phyloP scores from a whole-genome alignment of 2,113 vertebrate species.

The Campylomormyrus numenius region DNA sequence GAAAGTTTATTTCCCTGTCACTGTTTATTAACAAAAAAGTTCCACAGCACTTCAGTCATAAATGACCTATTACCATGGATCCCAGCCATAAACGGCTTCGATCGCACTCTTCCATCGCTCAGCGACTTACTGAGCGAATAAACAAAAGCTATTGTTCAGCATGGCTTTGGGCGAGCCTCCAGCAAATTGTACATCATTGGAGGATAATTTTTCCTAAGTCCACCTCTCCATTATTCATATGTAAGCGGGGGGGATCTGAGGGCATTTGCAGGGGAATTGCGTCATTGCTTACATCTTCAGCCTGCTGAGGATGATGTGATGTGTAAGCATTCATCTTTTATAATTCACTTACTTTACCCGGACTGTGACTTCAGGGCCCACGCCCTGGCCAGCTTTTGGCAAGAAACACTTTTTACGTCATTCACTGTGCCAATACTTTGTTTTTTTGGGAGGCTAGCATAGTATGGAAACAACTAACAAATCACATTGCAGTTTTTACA shows the following conservation, averaged over 20 bases:
- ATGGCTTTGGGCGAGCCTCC: conserved; percentile 29
- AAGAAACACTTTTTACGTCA: conserved; percentile 26
- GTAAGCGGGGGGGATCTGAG: conserved; percentile 42
- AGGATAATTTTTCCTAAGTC: conserved; percentile 42
- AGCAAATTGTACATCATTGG: conserved; percentile 39
- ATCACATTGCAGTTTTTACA: not conserved
- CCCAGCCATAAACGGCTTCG: conserved; percentile 20
- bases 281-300: conserved; percentile 42
- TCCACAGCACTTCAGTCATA: conserved; percentile 20
- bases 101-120: conserved; percentile 42
- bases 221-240: conserved; percentile 45
- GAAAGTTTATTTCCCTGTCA: not conserved
- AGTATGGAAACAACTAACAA: conserved; percentile 16
- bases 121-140: conserved; percentile 40
- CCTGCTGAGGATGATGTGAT: conserved; percentile 24
- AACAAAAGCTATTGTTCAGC: conserved; percentile 35
- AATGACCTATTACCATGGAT: conserved; percentile 23
- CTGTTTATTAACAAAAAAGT: not conserved
- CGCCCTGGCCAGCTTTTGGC: conserved; percentile 36
- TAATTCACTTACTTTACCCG: conserved; percentile 30
- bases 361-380: conserved; percentile 26
- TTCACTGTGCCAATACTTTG: not conserved
- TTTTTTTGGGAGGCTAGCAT: not conserved
- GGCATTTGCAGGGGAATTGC: conserved; percentile 40
- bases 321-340: conserved; percentile 14